Conservation (phyloP, 2,888 invertebrate genomes). For the Autographa gamma region DNA sequence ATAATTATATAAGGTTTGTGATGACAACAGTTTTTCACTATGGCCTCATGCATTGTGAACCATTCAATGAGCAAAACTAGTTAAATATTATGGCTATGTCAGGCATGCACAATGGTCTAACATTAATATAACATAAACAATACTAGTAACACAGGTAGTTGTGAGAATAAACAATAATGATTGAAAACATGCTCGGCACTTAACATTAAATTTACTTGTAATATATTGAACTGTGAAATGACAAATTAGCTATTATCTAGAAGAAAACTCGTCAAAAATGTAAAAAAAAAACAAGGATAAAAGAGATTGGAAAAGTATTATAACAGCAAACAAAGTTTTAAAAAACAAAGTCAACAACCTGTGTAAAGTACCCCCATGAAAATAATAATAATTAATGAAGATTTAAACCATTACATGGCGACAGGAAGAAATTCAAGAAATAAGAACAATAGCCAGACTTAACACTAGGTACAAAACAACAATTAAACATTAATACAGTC, state of each 20-base stretch:
- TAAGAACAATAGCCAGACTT: background rate
- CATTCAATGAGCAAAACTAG: conserved; percentile 5
- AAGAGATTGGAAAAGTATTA: background rate
- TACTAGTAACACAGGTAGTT: conserved; percentile 16
- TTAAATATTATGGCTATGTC: conserved; percentile 30
- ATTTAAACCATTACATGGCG: background rate
- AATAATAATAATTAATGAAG: background rate
- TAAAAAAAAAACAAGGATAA: background rate
- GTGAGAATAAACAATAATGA: conserved; percentile 29
- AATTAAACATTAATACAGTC: background rate
- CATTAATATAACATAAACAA: conserved; percentile 32
- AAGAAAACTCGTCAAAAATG: background rate
- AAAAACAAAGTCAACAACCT: background rate
- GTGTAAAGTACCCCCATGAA: background rate
- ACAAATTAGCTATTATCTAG: background rate
- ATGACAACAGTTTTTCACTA: conserved; percentile 33
- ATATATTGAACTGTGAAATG: conserved; percentile 18
- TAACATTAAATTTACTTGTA: background rate
- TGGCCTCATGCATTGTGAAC: conserved; percentile 8
- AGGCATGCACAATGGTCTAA: conserved; percentile 35
- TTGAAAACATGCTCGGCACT: conserved; percentile 33
- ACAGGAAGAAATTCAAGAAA: background rate
- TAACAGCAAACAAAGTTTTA: background rate
- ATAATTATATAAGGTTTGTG: conserved; percentile 38
- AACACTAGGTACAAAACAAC: background rate